Base-by-base conservation (phyloP, 2,113 vertebrate species). In the Nycticryphes semicollaris region DNA sequence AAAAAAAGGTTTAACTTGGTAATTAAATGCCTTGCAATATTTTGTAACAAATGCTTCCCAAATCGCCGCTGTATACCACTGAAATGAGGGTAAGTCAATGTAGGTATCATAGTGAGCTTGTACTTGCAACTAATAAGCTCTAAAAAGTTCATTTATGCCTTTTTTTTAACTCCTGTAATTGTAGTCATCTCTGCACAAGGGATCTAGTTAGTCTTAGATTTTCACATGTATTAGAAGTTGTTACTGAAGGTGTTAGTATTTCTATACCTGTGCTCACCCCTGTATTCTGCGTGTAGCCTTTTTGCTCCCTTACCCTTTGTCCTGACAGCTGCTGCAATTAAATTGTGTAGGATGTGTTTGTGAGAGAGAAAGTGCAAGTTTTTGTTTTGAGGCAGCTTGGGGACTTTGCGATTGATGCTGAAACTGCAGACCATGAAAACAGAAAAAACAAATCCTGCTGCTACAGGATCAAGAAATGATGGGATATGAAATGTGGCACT, bases 331-430 rank as follows among this genome's bases (percentile, higher is more conserved):
- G 37, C 54, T 64, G 69, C 92, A 94, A 63, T 85, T 92, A 88
- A 75, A 82, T 43, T 66, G 41, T 92, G 60, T 85, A 68, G 56
- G 74, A 60, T 67, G 59, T 94, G 62, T 93, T 87, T 84, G 73
- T 72, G 76, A 90, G 79, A 77, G 59, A 77, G 66, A 93, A 92
- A 92, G 89, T 72, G 77, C 56, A 62, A 81, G 39, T 79, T 84
- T 92, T 91, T 89, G 56, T 94, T 89, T 70, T 63, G 83, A 85
- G 79, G 73, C 64, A 89, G 84, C 94, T 95, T 87, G 89, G 92
- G 73, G 67, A 84, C 75, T 89, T 83, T 2, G 64, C 86, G 83
- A 66, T 96, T 83, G 85, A 41, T 84, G n/a, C 77, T 77, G 64
- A 73, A 93, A 82, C 70, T 75, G 66, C 67, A 92, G 57, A 62